A percentile compares a stretch with the other conserved stretches of the same genome.
These are phyloP conservation scores for Drosophila azteca DNA, from an alignment of 1,140 invertebrate genomes.

Conservation along the genomic window DNA sequence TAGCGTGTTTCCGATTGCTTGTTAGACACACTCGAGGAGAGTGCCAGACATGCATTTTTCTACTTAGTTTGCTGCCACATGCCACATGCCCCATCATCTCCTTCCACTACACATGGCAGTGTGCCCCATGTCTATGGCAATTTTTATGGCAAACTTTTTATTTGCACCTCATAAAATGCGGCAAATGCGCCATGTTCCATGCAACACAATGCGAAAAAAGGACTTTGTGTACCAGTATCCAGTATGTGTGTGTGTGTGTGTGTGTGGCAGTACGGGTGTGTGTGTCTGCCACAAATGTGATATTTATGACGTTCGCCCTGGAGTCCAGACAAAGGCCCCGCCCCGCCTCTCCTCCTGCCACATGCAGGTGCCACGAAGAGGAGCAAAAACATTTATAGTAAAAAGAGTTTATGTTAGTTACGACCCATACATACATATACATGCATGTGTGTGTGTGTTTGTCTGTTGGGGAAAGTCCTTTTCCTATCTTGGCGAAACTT, in stretches of 20 bases:
- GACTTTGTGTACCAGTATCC: neutral
- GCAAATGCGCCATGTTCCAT: conserved; percentile 72
- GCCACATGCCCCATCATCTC: conserved; percentile 9
- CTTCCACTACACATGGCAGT: conserved; percentile 15
- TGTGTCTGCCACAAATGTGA: conserved; percentile 80
- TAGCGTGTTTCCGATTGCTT: conserved; percentile 72
- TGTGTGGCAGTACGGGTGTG: conserved; percentile 17
- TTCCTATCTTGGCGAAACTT: conserved; percentile 37
- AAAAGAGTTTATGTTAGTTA: conserved; percentile 49
- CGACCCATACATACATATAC: neutral
- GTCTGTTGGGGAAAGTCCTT: conserved; percentile 32
- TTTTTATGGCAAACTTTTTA: conserved; percentile 81
- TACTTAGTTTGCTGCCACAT: conserved; percentile 53
- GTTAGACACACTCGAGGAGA: conserved; percentile 49
- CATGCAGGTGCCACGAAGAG: conserved; percentile 38
- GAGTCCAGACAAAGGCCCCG: conserved; percentile 52
- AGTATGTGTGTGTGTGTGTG: neutral
- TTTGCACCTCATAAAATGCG: conserved; percentile 81
- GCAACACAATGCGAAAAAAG: conserved; percentile 70
- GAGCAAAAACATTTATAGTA: conserved; percentile 28
- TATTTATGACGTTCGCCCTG: conserved; percentile 68
- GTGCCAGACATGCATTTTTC: conserved; percentile 76
- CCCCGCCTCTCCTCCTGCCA: conserved; percentile 12
- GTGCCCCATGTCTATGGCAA: conserved; percentile 70
- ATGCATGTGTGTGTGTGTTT: conserved; percentile 3